Conservation (phyloP, 2,888 invertebrate genomes). For the Gerris lacustris region DNA sequence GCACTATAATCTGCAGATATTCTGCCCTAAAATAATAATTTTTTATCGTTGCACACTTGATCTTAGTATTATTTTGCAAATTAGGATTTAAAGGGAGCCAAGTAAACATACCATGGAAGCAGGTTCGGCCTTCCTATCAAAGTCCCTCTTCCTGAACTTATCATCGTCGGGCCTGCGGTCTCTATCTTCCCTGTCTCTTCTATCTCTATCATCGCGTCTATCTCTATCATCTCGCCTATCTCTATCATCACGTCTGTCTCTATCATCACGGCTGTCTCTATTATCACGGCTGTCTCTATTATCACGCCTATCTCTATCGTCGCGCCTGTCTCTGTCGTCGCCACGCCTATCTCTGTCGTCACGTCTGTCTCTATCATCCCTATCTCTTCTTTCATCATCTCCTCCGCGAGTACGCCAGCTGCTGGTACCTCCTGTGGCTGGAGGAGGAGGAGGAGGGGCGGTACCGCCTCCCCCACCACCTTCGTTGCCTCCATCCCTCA, state of each 20-base stretch:
- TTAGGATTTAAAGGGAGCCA: background rate
- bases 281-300: constrained; percentile 23
- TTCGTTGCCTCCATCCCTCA: background rate
- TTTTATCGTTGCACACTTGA: too few species aligned
- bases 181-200: constrained; percentile 18
- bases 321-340: constrained; percentile 29
- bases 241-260: constrained; percentile 37
- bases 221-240: constrained; percentile 35
- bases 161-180: constrained; percentile 9
- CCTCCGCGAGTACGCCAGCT: constrained; percentile 22
- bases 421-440: constrained; percentile 14
- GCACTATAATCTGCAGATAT: too few species aligned
- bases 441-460: background rate
- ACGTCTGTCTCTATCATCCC: constrained; percentile 23
- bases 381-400: constrained; percentile 19
- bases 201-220: constrained; percentile 28
- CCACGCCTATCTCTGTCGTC: constrained; percentile 23
- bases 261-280: constrained; percentile 32
- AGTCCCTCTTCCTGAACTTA: constrained; percentile 14
- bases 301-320: constrained; percentile 35
- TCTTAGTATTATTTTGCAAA: too few species aligned
- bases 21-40: background rate
- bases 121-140: constrained; percentile 17
- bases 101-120: background rate
- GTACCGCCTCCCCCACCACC: constrained; percentile 4